Conservation (phyloP, 92 coral and sea anemone species). For the Parazoanthus darwini region DNA sequence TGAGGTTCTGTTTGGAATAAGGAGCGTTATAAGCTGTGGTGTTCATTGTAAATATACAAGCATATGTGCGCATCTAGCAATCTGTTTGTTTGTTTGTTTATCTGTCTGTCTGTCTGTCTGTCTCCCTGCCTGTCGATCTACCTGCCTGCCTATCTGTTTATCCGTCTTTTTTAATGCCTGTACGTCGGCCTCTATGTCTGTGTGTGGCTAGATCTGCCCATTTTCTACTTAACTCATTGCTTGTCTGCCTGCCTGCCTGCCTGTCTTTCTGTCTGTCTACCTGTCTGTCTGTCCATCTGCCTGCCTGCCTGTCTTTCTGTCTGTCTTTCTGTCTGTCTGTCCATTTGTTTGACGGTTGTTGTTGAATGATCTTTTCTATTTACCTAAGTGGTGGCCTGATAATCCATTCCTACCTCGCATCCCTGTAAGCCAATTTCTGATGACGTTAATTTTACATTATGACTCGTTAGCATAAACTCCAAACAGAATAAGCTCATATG, state of each 20-base stretch:
- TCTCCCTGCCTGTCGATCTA: neutral
- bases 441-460: too few species aligned
- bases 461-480: too few species aligned
- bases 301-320: neutral
- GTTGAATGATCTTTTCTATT: neutral
- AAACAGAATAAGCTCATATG: too few species aligned
- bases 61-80: neutral
- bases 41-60: too few species aligned
- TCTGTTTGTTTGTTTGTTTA: neutral
- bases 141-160: neutral
- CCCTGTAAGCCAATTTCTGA: neutral
- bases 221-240: neutral
- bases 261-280: neutral
- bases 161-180: neutral
- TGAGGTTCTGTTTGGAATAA: conserved; percentile 62
- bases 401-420: neutral
- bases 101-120: neutral
- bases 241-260: neutral
- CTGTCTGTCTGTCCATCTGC: neutral
- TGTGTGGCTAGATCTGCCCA: neutral
- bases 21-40: neutral
- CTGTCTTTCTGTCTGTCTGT: neutral
- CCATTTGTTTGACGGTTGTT: neutral
- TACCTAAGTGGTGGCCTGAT: neutral
- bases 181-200: neutral